Percentiles rank a stretch among this genome's conserved stretches.
Conservation (phyloP, 1,140 invertebrate genomes). For the Wiebesia pumilae region DNA sequence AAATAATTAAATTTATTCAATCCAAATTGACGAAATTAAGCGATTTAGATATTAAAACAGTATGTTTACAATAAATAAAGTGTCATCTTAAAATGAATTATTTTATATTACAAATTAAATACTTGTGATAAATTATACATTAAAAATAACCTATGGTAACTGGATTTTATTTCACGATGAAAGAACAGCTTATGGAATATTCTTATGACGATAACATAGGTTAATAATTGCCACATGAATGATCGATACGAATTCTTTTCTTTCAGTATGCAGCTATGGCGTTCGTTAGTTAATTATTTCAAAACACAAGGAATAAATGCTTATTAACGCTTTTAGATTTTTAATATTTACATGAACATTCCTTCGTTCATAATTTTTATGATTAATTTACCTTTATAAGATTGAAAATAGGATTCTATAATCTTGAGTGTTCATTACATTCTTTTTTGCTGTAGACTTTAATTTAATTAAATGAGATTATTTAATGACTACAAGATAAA, state of each 20-base stretch:
- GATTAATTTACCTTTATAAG: background rate
- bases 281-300: background rate
- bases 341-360: background rate
- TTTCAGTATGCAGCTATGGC: background rate
- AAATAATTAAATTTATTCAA: no score
- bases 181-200: background rate
- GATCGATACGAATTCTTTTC: background rate
- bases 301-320: background rate
- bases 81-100: background rate
- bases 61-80: background rate
- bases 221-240: background rate
- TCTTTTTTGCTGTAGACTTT: background rate
- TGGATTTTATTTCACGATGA: background rate
- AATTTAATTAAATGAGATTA: background rate
- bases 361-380: background rate
- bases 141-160: background rate
- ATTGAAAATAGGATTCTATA: background rate
- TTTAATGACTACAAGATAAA: background rate
- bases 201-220: background rate
- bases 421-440: background rate
- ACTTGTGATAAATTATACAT: background rate
- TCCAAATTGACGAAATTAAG: background rate
- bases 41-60: background rate
- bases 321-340: constrained; percentile 13
- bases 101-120: background rate